Base-by-base conservation (phyloP, 2,797 vertebrate species). In the Falco rusticolus region DNA sequence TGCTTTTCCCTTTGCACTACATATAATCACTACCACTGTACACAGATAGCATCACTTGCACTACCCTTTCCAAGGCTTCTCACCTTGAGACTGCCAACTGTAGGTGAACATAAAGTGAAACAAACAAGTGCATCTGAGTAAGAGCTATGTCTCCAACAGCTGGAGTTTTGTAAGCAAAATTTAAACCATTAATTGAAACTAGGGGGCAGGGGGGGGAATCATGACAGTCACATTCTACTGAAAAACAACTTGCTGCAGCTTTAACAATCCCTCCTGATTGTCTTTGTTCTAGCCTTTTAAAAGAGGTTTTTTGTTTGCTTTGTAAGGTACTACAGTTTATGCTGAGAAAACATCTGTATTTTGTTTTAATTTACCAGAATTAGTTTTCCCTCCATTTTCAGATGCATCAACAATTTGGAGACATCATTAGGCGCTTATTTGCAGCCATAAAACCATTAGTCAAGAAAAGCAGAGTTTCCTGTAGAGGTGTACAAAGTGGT, bases 291-390 rank as follows among this genome's bases (percentile, higher is more conserved):
- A 89, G 39, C 17, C 20, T 82, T 64, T 79, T 28, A 60, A 20
- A 33, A 68, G 4, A 68, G 4, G 4, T 24, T 39, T 59, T 59
- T 51, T 54, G n/a, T 43, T 54, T 76, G 59, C 47, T 84, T 72
- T 87, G 15, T 43, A 84, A 84, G 28, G 22, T 37, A 59, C 48
- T 64, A 69, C 5, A 90, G n/a, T 5, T 70, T 69, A 87, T 34
- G 13, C 61, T 53, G 37, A 87, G 39, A 51, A 90, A 79, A 81
- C 6, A 85, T 13, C 19, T 1, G 3, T 54, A 69, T 69, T 94
- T 82, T 63, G 33, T 47, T 96, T 87, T 82, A 65, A 79, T 94
- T 84, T 75, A 95, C 61, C 69, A 91, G 64, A 92, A 89, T 89
- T 51, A 87, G 51, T 74, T 83, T 91, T 66, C 51, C 60, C 63